Evolutionary conservation across 1,140 invertebrate genomes (phyloP), one percentile per base, ranked within the genome.

Genomic region (Oncopodura yosiiana): DNA sequence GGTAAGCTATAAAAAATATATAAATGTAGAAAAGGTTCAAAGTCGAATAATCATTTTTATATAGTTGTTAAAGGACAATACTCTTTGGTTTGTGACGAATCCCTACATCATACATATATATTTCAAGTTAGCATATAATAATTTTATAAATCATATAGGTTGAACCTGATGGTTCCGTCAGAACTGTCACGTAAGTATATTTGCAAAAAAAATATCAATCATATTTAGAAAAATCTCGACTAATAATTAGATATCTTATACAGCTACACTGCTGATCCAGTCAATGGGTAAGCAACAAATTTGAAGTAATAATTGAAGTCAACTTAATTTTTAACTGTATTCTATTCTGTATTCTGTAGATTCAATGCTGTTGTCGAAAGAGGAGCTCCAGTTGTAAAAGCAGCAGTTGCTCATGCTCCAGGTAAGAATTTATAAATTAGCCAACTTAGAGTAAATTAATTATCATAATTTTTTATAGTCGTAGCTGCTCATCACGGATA

Each of bases 161-260:
- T 54, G 74, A 76, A 27, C 68, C 74, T 4, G 72, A 86, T 65
- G 82, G 82, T 36, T 81, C 77, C 62, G 73, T 77, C 62, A 76
- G 82, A 55, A 79, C 80, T 60, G 82, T 84, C 42, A 78, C 82
- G n/a, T n/a, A n/a, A n/a, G n/a, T n/a, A n/a, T n/a, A n/a, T n/a
- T n/a, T n/a, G n/a, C n/a, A n/a, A n/a, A n/a, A n/a, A n/a, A n/a
- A n/a, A n/a, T n/a, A n/a, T n/a, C n/a, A n/a, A n/a, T n/a, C n/a
- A n/a, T n/a, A n/a, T n/a, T n/a, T n/a, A n/a, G n/a, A n/a, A n/a
- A n/a, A n/a, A n/a, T n/a, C n/a, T n/a, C n/a, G n/a, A n/a, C n/a
- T n/a, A n/a, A n/a, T n/a, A n/a, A n/a, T n/a, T n/a, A n/a, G n/a
- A n/a, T n/a, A n/a, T n/a, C n/a, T n/a, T n/a, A n/a, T n/a, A n/a